These are phyloP conservation scores for Bibio marci DNA, from an alignment of 2,888 invertebrate species.

Conservation along the genomic window DNA sequence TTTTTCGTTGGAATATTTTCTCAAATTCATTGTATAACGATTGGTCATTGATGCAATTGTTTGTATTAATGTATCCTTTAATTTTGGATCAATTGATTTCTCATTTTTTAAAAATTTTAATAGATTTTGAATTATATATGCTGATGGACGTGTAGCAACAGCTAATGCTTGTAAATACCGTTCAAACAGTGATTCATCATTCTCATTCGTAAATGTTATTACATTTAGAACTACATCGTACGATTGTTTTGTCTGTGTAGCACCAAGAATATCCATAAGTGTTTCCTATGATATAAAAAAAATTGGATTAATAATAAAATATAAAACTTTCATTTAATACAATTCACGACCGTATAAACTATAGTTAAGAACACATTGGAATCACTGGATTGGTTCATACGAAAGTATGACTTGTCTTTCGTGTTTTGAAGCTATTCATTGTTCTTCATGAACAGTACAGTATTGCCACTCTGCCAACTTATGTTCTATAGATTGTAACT, in stretches of 20 bases:
- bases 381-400: neutral
- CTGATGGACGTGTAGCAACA: conserved; percentile 44
- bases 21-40: conserved; percentile 20
- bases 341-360: neutral
- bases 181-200: conserved; percentile 29
- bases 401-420: no score
- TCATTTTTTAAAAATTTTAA: conserved; percentile 27
- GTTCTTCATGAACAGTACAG: no score
- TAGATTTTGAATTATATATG: conserved; percentile 29
- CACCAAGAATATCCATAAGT: conserved; percentile 50
- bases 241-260: conserved; percentile 47
- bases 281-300: conserved; percentile 32
- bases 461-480: no score
- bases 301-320: conserved; percentile 1
- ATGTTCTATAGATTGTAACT: no score
- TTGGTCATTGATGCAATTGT: conserved; percentile 44
- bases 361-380: neutral
- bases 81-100: no score
- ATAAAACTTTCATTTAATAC: no score
- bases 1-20: conserved; percentile 19
- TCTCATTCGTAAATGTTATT: conserved; percentile 35
- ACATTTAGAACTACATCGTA: conserved; percentile 50
- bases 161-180: conserved; percentile 59
- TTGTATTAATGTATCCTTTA: conserved; percentile 35
- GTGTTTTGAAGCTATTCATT: no score